Conservation (phyloP, 2,888 invertebrate species). For the Ophion ventricosus region DNA sequence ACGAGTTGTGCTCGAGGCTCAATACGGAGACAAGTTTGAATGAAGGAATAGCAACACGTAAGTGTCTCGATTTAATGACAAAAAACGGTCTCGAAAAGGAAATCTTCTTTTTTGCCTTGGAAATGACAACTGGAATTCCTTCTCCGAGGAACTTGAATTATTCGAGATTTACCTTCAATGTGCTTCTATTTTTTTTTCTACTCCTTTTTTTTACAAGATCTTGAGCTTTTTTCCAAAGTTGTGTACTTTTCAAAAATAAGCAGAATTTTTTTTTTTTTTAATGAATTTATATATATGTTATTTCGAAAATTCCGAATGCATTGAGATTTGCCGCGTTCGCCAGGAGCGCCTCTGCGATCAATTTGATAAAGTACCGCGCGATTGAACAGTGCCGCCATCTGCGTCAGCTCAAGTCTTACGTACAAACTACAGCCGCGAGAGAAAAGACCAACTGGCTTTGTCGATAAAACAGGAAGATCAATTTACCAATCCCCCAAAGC, state of each 20-base stretch:
- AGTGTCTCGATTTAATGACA: constrained; percentile 5
- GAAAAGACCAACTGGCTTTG: constrained; percentile 30
- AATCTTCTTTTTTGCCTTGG: neutral
- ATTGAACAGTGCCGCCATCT: constrained; percentile 64
- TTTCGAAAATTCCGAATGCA: neutral
- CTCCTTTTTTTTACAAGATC: too few relatives aligned
- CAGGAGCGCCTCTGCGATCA: neutral
- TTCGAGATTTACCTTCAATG: neutral
- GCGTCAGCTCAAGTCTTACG: constrained; percentile 15
- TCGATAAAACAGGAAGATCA: constrained; percentile 61
- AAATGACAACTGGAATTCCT: too few relatives aligned
- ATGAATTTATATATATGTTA: too few relatives aligned
- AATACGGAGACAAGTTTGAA: constrained; percentile 7
- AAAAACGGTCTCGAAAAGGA: neutral
- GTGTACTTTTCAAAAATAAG: too few relatives aligned
- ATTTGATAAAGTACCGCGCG: neutral
- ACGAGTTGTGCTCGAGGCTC: constrained; percentile 20
- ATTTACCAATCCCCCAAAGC: constrained; percentile 49
- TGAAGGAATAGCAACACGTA: constrained; percentile 38
- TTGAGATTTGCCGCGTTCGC: constrained; percentile 48
- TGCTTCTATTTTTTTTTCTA: too few relatives aligned
- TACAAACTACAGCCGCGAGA: neutral
- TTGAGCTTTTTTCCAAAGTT: too few relatives aligned
- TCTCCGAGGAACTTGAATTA: neutral
- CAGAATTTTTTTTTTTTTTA: too few relatives aligned